Conservation (phyloP, 2,888 invertebrate genomes). For the Melipona bicolor region DNA sequence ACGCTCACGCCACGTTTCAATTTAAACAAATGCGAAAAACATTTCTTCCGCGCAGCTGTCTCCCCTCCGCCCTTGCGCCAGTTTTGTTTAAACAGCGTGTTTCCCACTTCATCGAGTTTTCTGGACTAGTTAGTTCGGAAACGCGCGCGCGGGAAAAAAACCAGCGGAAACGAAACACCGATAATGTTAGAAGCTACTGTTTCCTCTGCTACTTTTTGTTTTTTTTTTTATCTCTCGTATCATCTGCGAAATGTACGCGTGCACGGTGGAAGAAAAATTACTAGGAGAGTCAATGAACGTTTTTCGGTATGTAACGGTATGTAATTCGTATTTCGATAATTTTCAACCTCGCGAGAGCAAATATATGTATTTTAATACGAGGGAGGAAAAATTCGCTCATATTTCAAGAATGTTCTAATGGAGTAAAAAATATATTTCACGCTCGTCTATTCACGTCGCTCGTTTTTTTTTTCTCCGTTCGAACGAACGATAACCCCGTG, state of each 20-base stretch:
- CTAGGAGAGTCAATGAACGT: background rate
- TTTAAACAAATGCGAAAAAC: constrained; percentile 56
- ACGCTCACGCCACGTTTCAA: constrained; percentile 45
- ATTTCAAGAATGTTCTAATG: background rate
- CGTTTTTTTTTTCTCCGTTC: background rate
- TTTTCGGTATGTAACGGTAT: background rate
- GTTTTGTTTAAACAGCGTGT: constrained; percentile 51
- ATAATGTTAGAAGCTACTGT: constrained; percentile 20
- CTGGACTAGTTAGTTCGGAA: constrained; percentile 44
- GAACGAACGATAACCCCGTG: constrained; percentile 22
- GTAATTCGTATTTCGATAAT: background rate
- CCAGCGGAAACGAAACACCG: constrained; percentile 44
- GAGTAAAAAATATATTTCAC: constrained; percentile 11
- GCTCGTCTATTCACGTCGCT: background rate
- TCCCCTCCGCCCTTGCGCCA: background rate
- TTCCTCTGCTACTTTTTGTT: constrained; percentile 3
- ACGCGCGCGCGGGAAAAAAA: constrained; percentile 42
- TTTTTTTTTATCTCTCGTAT: background rate
- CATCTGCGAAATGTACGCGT: background rate
- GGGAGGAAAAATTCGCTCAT: background rate
- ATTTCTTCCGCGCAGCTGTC: constrained; percentile 21
- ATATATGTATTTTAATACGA: background rate
- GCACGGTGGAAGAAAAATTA: background rate
- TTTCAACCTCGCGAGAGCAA: background rate
- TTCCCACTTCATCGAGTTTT: constrained; percentile 62